Conservation (phyloP, 1,140 invertebrate species). For the Apolygus lucorum region DNA sequence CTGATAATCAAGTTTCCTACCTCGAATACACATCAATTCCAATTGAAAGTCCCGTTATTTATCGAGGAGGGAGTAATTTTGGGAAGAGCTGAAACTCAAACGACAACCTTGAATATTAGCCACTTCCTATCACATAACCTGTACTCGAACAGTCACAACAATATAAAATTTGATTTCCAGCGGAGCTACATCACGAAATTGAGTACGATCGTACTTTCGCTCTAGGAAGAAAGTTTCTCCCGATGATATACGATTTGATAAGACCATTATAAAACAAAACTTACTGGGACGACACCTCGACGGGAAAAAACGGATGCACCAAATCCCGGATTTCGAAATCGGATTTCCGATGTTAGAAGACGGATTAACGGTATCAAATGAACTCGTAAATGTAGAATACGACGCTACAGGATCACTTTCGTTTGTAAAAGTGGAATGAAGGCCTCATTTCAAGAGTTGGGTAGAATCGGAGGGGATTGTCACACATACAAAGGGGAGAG, state of each 20-base stretch:
- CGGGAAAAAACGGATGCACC: no score
- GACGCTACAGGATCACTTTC: not conserved
- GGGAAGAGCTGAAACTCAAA: not conserved
- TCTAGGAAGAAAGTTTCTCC: not conserved
- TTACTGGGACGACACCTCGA: no score
- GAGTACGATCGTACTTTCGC: not conserved
- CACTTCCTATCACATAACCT: slow-evolving; percentile 5
- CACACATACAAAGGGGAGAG: not conserved
- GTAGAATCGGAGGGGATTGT: slow-evolving; percentile 9
- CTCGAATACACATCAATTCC: no score
- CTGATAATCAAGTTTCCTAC: no score
- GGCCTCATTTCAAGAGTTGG: slow-evolving; percentile 4
- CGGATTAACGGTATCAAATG: not conserved
- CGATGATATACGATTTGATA: no score
- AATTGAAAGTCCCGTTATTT: not conserved
- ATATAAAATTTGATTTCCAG: not conserved
- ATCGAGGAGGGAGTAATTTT: not conserved
- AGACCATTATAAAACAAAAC: no score
- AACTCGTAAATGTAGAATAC: not conserved
- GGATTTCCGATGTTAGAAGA: no score
- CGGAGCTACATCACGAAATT: not conserved
- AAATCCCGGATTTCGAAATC: no score
- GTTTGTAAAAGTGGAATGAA: not conserved
- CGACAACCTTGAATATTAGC: slow-evolving; percentile 7
- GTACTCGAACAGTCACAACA: not conserved